Percentiles rank a stretch among this genome's conserved stretches.
Evolutionary conservation across 2,113 vertebrate species (phyloP).

Genomic region (Lepisosteus oculatus): DNA sequence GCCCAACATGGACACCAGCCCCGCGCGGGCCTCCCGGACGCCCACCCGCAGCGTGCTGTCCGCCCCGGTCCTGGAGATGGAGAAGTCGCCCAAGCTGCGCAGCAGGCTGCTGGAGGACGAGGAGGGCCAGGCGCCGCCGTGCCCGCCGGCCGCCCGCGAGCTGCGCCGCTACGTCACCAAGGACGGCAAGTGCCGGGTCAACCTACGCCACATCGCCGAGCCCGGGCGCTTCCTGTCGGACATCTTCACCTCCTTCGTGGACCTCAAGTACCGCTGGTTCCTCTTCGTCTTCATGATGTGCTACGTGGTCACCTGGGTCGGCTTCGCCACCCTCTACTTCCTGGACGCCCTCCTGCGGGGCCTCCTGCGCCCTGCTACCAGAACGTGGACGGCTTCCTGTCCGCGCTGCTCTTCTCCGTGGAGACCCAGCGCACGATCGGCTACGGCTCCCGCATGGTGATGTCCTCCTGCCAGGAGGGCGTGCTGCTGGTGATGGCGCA

Average conservation of each 20-base stretch:
- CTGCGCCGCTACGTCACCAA: slow-evolving; percentile 65
- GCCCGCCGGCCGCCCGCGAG: slow-evolving; percentile 27
- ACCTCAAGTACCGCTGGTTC: slow-evolving; percentile 81
- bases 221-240: slow-evolving; percentile 75
- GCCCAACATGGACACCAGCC: slow-evolving; percentile 31
- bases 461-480: slow-evolving; percentile 65
- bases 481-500: slow-evolving; percentile 69
- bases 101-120: slow-evolving; percentile 42
- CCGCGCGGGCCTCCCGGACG: background rate
- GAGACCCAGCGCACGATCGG: slow-evolving; percentile 80
- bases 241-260: slow-evolving; percentile 79
- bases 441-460: slow-evolving; percentile 74
- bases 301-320: slow-evolving; percentile 74
- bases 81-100: slow-evolving; percentile 31
- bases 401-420: slow-evolving; percentile 73
- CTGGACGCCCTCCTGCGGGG: slow-evolving; percentile 66
- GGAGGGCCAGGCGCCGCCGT: slow-evolving; percentile 29
- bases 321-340: slow-evolving; percentile 69
- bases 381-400: slow-evolving; percentile 72
- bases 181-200: slow-evolving; percentile 78
- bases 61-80: slow-evolving; percentile 27
- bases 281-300: slow-evolving; percentile 77
- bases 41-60: slow-evolving; percentile 30
- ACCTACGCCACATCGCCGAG: slow-evolving; percentile 71
- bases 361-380: slow-evolving; percentile 63